A percentile compares a stretch with the other conserved stretches of the same genome.
Conservation (phyloP, 2,113 vertebrate genomes). For the Dryoscopus gambensis region DNA sequence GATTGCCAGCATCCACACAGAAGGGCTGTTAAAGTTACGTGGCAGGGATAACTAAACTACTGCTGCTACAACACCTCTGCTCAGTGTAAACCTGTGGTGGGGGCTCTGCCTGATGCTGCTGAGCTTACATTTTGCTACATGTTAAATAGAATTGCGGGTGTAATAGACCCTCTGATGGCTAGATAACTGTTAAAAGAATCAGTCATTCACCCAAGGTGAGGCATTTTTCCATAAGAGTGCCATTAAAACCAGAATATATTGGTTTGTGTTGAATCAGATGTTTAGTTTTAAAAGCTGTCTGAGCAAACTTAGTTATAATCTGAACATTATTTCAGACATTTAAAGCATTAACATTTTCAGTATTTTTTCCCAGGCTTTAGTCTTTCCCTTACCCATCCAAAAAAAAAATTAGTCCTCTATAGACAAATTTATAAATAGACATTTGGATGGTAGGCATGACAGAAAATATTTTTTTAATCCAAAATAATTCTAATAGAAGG, state of each 20-base stretch:
- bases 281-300: neutral
- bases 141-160: neutral
- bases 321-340: neutral
- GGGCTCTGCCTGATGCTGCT: neutral
- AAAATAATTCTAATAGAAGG: neutral
- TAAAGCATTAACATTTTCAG: neutral
- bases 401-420: neutral
- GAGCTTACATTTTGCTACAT: neutral
- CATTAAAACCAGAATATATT: neutral
- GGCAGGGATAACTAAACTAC: slow-evolving; percentile 46
- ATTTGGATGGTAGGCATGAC: neutral
- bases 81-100: neutral
- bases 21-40: slow-evolving; percentile 54
- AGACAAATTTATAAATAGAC: neutral
- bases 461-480: neutral
- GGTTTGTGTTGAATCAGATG: neutral
- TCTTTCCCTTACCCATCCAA: neutral
- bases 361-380: neutral
- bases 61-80: neutral
- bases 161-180: neutral
- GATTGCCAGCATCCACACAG: slow-evolving; percentile 52
- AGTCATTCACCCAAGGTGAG: neutral
- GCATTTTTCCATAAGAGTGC: neutral
- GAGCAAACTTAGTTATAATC: neutral
- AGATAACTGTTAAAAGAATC: neutral